A percentile compares a stretch with the other conserved stretches of the same genome.
Evolutionary conservation across 2,888 invertebrate genomes (phyloP).

Genomic region (Xanthorhoe designata): DNA sequence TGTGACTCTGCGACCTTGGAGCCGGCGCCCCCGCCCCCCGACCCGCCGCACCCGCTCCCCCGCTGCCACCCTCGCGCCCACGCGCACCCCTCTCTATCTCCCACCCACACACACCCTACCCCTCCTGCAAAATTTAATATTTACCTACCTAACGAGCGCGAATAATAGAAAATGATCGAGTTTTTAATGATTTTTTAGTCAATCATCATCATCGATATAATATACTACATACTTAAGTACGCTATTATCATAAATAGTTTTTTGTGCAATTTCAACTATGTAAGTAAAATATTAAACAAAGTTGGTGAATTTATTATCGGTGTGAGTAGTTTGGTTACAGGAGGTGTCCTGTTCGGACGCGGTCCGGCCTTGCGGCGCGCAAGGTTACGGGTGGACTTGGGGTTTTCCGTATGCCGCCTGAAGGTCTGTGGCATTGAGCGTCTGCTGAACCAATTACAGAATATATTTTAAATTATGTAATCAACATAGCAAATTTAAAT

Average conservation of each 20-base stretch:
- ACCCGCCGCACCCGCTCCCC: slow-evolving; percentile 33
- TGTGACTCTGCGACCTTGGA: slow-evolving; percentile 85
- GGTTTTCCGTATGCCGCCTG: slow-evolving; percentile 73
- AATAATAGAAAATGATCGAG: slow-evolving; percentile 54
- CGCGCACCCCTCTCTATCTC: slow-evolving; percentile 59
- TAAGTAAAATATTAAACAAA: background rate
- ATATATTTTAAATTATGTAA: background rate
- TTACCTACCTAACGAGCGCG: slow-evolving; percentile 54
- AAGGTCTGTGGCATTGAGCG: slow-evolving; percentile 71
- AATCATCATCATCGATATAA: background rate
- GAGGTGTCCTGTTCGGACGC: slow-evolving; percentile 62
- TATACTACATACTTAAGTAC: background rate
- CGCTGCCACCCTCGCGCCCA: slow-evolving; percentile 56
- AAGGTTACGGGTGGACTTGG: slow-evolving; percentile 68
- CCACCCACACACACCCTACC: slow-evolving; percentile 63
- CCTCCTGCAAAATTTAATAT: slow-evolving; percentile 79
- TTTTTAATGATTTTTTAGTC: slow-evolving; percentile 19
- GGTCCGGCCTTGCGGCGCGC: slow-evolving; percentile 56
- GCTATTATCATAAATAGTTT: background rate
- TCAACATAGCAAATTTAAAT: background rate
- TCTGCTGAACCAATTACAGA: slow-evolving; percentile 58
- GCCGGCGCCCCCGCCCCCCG: slow-evolving; percentile 60
- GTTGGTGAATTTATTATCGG: background rate
- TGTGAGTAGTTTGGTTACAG: background rate
- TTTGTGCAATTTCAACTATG: background rate